Evolutionary conservation across 2,888 invertebrate species (phyloP).

Genomic region (Nomada fucata): DNA sequence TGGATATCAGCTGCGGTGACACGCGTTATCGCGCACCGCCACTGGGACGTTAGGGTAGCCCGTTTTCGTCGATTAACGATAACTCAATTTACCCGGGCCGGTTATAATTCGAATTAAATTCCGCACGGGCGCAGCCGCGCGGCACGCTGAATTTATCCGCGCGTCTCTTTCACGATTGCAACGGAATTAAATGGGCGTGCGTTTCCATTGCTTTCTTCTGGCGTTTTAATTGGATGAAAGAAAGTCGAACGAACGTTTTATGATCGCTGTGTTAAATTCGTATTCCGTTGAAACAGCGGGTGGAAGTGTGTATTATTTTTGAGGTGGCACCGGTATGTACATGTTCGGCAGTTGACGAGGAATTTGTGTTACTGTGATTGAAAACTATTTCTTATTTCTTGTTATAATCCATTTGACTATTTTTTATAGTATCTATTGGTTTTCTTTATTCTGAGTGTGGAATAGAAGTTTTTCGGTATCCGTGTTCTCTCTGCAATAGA

Average conservation of each 20-base stretch:
- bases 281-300: neutral
- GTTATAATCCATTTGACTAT: too few relatives aligned
- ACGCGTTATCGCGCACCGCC: constrained; percentile 37
- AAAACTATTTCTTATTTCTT: too few relatives aligned
- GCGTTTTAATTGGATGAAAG: neutral
- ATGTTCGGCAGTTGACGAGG: too few relatives aligned
- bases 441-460: too few relatives aligned
- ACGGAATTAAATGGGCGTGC: constrained; percentile 5
- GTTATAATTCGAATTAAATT: constrained; percentile 53
- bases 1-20: constrained; percentile 45
- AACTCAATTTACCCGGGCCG: constrained; percentile 43
- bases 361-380: too few relatives aligned
- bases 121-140: constrained; percentile 13
- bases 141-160: constrained; percentile 30
- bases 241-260: neutral
- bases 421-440: too few relatives aligned
- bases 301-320: too few relatives aligned
- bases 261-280: neutral
- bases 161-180: constrained; percentile 13
- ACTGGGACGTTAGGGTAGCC: constrained; percentile 15
- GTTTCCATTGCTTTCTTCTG: constrained; percentile 30
- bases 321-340: too few relatives aligned
- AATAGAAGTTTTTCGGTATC: too few relatives aligned
- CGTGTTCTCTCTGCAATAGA: too few relatives aligned
- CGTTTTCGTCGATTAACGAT: constrained; percentile 45